These are phyloP conservation scores for Osmoderma eremita DNA, from an alignment of 2,888 invertebrate species.

Conservation along the genomic window DNA sequence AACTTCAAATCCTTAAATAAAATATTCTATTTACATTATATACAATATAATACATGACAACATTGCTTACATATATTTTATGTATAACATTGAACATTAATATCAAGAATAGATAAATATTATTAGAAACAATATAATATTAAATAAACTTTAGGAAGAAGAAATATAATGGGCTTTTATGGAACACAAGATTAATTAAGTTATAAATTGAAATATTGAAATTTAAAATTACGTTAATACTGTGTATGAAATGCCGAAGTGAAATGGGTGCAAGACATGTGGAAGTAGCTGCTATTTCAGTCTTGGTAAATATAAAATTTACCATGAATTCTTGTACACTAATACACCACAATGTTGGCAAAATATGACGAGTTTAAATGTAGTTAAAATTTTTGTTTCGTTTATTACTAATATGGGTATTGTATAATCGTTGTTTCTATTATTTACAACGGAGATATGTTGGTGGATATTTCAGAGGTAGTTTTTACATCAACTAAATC, in stretches of 20 bases:
- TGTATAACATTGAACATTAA: background rate
- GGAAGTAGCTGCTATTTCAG: constrained; percentile 29
- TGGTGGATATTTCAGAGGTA: constrained; percentile 37
- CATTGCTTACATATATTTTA: background rate
- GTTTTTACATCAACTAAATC: constrained; percentile 38
- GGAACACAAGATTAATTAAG: no score
- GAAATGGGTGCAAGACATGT: background rate
- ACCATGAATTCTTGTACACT: constrained; percentile 11
- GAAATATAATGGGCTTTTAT: background rate
- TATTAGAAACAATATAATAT: background rate
- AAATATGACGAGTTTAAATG: background rate
- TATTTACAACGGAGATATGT: background rate
- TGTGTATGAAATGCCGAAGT: constrained; percentile 5
- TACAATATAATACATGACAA: constrained; percentile 28
- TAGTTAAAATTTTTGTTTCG: no score
- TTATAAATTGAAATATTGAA: no score
- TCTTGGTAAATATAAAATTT: constrained; percentile 23
- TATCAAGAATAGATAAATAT: constrained; percentile 11
- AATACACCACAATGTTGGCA: constrained; percentile 13
- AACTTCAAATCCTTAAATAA: constrained; percentile 10
- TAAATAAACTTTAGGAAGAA: background rate
- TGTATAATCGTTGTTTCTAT: background rate
- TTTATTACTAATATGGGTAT: background rate
- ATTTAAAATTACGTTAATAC: constrained; percentile 27
- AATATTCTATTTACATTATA: constrained; percentile 30